Evolutionary conservation across 2,797 vertebrate genomes (phyloP).

Genomic region (Eulemur coronatus): DNA sequence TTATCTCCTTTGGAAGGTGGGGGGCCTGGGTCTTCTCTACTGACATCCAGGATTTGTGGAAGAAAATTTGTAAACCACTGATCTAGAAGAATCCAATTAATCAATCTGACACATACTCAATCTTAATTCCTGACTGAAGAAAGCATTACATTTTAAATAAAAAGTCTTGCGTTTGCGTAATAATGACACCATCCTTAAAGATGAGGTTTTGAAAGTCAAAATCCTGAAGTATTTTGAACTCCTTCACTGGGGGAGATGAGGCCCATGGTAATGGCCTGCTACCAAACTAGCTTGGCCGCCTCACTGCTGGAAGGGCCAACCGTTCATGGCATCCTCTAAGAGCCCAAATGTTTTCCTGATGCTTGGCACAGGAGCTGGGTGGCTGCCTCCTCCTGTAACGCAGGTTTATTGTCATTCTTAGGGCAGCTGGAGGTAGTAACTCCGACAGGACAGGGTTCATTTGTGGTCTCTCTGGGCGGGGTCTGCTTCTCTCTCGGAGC

Average conservation of each 20-base stretch:
- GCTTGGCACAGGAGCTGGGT: constrained; percentile 29
- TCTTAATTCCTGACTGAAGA: not conserved
- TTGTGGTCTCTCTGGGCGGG: constrained; percentile 51
- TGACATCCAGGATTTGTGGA: not conserved
- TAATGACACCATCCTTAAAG: not conserved
- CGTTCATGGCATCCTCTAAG: constrained; percentile 17
- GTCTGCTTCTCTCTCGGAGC: not conserved
- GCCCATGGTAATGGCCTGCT: not conserved
- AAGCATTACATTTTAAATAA: not conserved
- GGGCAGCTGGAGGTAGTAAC: constrained; percentile 34
- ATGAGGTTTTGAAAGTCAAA: constrained; percentile 2
- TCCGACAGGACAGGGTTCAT: not conserved
- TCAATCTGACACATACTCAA: not conserved
- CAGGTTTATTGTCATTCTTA: constrained; percentile 54
- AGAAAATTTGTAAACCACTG: not conserved
- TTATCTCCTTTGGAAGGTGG: not conserved
- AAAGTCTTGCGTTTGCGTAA: not conserved
- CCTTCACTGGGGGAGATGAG: not conserved
- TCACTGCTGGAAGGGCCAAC: not conserved
- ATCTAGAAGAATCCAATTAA: not conserved
- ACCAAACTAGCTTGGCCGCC: constrained; percentile 37
- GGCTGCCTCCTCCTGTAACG: not conserved
- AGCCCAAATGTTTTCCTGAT: constrained; percentile 64
- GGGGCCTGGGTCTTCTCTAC: not conserved
- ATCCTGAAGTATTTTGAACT: not conserved